Evolutionary conservation across 2,113 vertebrate genomes (phyloP).

Genomic region (Bufo bufo): DNA sequence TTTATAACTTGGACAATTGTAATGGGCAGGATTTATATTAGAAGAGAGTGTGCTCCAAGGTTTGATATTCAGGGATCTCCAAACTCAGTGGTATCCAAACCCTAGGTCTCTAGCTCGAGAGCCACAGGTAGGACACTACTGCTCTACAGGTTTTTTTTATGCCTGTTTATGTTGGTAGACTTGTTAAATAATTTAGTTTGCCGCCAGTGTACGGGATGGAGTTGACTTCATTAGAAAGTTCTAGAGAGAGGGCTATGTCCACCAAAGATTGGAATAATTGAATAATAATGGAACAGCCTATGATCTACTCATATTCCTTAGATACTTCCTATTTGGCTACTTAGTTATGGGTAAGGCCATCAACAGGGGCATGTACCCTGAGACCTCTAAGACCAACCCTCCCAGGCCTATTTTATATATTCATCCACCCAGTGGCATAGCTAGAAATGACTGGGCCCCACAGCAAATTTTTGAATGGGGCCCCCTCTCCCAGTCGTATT

Average conservation of each 20-base stretch:
- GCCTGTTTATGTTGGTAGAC: too few relatives aligned
- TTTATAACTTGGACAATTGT: neutral
- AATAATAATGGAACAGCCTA: neutral
- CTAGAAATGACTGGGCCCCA: too few relatives aligned
- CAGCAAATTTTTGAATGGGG: too few relatives aligned
- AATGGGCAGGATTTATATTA: neutral
- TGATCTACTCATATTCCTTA: neutral
- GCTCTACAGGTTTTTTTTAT: too few relatives aligned
- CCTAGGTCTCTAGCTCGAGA: neutral
- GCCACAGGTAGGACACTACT: neutral
- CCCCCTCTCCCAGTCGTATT: too few relatives aligned
- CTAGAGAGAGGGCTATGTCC: neutral
- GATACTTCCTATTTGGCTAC: neutral
- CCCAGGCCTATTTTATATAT: too few relatives aligned
- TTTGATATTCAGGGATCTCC: neutral
- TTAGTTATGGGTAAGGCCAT: neutral
- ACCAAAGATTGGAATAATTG: neutral
- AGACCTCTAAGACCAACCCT: neutral
- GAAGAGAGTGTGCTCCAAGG: neutral
- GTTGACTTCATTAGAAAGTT: neutral
- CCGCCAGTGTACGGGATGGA: neutral
- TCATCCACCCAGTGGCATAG: too few relatives aligned
- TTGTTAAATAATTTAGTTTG: slow-evolving; percentile 12
- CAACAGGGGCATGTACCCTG: neutral
- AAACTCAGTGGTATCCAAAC: neutral